Percentiles rank a stretch among this genome's conserved stretches.
Conservation (phyloP, 2,888 invertebrate genomes). For the Amphipyra tragopoginis region DNA sequence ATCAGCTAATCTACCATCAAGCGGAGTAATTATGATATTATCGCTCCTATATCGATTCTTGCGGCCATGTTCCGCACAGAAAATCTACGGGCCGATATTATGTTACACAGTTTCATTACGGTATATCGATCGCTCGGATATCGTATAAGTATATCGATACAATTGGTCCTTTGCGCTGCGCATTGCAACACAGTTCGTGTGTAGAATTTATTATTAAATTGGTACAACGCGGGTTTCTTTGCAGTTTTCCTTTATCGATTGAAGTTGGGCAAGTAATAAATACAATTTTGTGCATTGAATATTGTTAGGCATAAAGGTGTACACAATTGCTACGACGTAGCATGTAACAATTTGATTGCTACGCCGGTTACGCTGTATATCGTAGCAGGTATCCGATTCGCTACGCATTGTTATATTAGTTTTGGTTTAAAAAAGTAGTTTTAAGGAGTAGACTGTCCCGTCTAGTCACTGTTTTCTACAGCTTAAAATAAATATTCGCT, state of each 20-base stretch:
- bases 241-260: conserved; percentile 39
- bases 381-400: background rate
- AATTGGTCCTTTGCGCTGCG: conserved; percentile 47
- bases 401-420: background rate
- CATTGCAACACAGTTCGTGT: conserved; percentile 52
- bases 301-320: conserved; percentile 5
- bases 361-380: background rate
- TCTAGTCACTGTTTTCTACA: too few relatives aligned
- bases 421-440: too few relatives aligned
- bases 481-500: too few relatives aligned
- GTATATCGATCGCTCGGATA: conserved; percentile 29
- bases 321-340: conserved; percentile 6
- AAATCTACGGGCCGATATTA: conserved; percentile 10
- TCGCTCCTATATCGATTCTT: conserved; percentile 3
- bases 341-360: background rate
- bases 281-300: conserved; percentile 16
- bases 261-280: conserved; percentile 6
- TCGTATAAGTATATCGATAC: conserved; percentile 35
- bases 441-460: too few relatives aligned
- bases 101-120: conserved; percentile 38
- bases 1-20: too few relatives aligned
- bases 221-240: conserved; percentile 23
- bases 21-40: conserved; percentile 3
- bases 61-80: background rate
- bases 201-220: conserved; percentile 47